phyloP scores from a whole-genome alignment of 1,140 invertebrate genomes.

The Drosophila sucinea region DNA sequence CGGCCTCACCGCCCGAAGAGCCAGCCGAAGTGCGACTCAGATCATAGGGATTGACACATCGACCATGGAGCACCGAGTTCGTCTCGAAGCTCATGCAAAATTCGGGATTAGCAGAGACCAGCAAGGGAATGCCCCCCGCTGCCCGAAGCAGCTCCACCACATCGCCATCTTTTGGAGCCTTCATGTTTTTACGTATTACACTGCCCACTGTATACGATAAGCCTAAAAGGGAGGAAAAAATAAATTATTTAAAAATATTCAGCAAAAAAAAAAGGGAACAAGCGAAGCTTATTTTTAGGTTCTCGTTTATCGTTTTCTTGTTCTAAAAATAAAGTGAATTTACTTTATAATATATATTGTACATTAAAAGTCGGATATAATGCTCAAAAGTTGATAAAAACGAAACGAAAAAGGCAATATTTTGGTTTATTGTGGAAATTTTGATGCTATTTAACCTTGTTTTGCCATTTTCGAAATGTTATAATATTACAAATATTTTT shows the following conservation, averaged over 20 bases:
- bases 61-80: constrained; percentile 88
- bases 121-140: constrained; percentile 91
- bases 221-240: constrained; percentile 20
- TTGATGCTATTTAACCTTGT: no score
- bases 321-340: no score
- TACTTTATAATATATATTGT: no score
- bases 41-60: constrained; percentile 92
- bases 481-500: no score
- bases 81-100: constrained; percentile 90
- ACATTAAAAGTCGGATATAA: no score
- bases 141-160: constrained; percentile 85
- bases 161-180: constrained; percentile 86
- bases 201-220: constrained; percentile 87
- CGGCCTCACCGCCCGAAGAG: constrained; percentile 90
- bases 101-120: constrained; percentile 93
- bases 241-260: no score
- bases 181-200: constrained; percentile 84
- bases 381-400: no score
- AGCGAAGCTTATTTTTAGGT: no score
- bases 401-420: no score
- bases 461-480: no score
- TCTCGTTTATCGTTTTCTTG: no score
- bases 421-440: no score
- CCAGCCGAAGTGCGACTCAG: constrained; percentile 87
- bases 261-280: neutral